phyloP scores from a whole-genome alignment of 2,113 vertebrate genomes.

The Lepus americanus region DNA sequence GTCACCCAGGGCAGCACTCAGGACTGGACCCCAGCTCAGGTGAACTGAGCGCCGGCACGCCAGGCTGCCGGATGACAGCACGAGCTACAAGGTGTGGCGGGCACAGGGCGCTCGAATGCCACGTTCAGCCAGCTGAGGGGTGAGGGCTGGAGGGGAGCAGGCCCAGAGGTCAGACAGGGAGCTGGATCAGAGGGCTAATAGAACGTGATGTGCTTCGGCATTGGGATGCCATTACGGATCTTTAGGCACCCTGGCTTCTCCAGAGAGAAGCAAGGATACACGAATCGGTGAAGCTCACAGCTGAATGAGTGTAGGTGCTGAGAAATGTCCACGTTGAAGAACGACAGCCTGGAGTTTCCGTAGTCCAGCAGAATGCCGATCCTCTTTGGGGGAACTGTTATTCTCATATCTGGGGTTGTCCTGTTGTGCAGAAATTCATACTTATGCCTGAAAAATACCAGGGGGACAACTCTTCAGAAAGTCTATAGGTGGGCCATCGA shows the following conservation, averaged over 20 bases:
- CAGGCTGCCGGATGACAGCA: background rate
- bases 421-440: constrained; percentile 94
- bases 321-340: constrained; percentile 92
- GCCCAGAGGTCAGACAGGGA: background rate
- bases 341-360: constrained; percentile 89
- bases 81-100: background rate
- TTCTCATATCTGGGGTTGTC: constrained; percentile 89
- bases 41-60: background rate
- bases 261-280: constrained; percentile 95
- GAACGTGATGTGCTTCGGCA: constrained; percentile 83
- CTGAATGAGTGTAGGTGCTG: constrained; percentile 95
- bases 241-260: constrained; percentile 92
- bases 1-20: background rate
- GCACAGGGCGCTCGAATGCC: background rate
- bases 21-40: background rate
- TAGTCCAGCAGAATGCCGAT: constrained; percentile 95
- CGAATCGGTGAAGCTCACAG: constrained; percentile 88
- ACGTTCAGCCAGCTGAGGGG: background rate
- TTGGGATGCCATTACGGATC: constrained; percentile 88
- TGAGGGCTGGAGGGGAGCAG: background rate
- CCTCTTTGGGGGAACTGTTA: constrained; percentile 85
- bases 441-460: constrained; percentile 89
- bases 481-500: background rate
- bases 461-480: constrained; percentile 53
- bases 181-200: constrained; percentile 58